Base-by-base conservation (phyloP, 2,888 invertebrate genomes). In the Drosophila neotestacea region DNA sequence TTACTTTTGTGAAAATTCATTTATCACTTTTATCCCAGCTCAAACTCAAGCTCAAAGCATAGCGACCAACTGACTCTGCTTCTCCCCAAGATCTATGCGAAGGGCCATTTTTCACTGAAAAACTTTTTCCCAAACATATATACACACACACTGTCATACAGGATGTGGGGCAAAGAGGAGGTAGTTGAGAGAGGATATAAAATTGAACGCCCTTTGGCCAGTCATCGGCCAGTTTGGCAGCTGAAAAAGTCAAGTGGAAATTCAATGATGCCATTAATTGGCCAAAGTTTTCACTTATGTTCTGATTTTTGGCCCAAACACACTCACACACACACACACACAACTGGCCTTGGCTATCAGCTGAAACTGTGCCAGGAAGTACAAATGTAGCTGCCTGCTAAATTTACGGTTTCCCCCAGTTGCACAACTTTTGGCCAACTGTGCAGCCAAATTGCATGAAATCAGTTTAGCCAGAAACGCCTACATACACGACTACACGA, bases 221-320 rank as follows among this genome's bases (percentile, higher is more conserved):
- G 89, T 89, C 89, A 85, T 87, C 80, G 82, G 87, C 73, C 79
- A 88, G 89, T 86, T 84, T 88, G 84, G 84, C 84, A 84, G 84
- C 88, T 85, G 71, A 80, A 85, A 85, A 85, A 89, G 88, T 89
- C 83, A 85, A 86, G 90, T 88, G 86, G 85, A 89, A 88, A 87
- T 89, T 90, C 90, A 85, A 89, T 90, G 86, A 89, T 90, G 87
- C 89, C 87, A 90, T 87, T 87, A 87, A 87, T 87, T 87, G 86
- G 89, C 90, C 90, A 90, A 84, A 87, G 86, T 87, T 87, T 85
- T 89, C 89, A 89, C 88, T 89, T 85, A 89, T 88, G 85, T 70
- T 88, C 88, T 82, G 88, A 89, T 89, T 84, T 84, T 87, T 81
- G 70, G 74, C 67, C 69, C 62, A 69, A 52, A 50, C 77, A 56